Evolutionary conservation across 2,888 invertebrate species (phyloP), one percentile per base, ranked within the genome.

Genomic region (Tuta absoluta): DNA sequence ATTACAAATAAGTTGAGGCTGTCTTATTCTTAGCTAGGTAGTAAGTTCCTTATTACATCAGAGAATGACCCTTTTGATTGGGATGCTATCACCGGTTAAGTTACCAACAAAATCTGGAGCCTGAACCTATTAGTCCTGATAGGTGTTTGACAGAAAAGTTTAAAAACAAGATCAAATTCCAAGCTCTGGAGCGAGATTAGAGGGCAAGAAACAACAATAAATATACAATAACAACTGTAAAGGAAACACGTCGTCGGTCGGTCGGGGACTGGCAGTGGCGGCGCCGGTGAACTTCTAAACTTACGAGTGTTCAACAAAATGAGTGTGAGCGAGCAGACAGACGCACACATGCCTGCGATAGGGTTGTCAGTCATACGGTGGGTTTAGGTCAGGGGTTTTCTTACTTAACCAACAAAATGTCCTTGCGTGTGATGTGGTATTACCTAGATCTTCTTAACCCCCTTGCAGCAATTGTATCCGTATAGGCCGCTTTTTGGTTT

Each of bases 151-250:
- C 8, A n/a, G 7, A 45, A 45, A 45, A 45, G n/a, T 1, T n/a
- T 17, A 4, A 19, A 49, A 49, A 11, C 11, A 21, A 49, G 21
- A 23, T n/a, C 49, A 11, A n/a, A n/a, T 49, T 53, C 38, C 21
- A 23, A 64, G 38, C 17, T 24, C 19, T 17, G n/a, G 24, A 23
- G 65, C 69, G 69, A 72, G 76, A 72, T 74, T 72, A 75, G 77
- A 71, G 75, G 75, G 71, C 73, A 72, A 75, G 77, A 71, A 75
- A 76, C 74, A 75, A 73, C 72, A 78, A 79, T 80, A 82, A 78
- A 77, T 79, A 79, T 78, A 79, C 77, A 79, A 81, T 78, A 84
- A 81, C 82, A 83, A 83, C 80, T 82, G 80, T 81, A 79, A 82
- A 81, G 77, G 79, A 82, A 85, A 85, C 81, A 80, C 74, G 79